Evolutionary conservation across 2,888 invertebrate genomes (phyloP).

Genomic region (Holacanthella duospinosa): DNA sequence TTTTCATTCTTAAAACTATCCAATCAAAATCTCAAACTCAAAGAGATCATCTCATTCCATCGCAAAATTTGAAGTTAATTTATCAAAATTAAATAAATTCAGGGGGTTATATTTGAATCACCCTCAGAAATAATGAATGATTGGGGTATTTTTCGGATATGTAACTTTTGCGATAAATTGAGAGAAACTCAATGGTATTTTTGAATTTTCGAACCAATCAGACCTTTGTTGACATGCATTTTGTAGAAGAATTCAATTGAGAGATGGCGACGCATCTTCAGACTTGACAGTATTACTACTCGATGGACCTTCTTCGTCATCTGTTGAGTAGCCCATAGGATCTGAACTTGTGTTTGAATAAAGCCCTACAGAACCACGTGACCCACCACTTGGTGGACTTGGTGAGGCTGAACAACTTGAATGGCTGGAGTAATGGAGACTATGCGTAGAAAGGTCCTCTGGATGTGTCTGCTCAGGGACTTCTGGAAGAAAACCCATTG

Average conservation of each 20-base stretch:
- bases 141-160: neutral
- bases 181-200: neutral
- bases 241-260: neutral
- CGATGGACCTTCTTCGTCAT: constrained; percentile 26
- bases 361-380: constrained; percentile 23
- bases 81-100: neutral
- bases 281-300: constrained; percentile 24
- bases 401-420: constrained; percentile 33
- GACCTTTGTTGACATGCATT: neutral
- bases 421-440: constrained; percentile 30
- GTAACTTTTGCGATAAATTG: neutral
- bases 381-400: constrained; percentile 30
- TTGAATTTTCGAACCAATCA: neutral
- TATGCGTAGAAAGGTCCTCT: constrained; percentile 60
- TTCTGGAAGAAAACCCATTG: constrained; percentile 15
- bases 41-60: neutral
- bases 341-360: constrained; percentile 33
- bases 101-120: neutral
- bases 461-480: constrained; percentile 81
- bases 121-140: no score
- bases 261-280: constrained; percentile 19
- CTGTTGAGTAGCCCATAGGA: constrained; percentile 31
- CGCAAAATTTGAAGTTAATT: neutral
- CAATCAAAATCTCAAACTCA: neutral
- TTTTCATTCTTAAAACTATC: neutral